Percentiles rank a stretch among this genome's conserved stretches.
Evolutionary conservation across 2,797 vertebrate species (phyloP).

Genomic region (Lemur catta): DNA sequence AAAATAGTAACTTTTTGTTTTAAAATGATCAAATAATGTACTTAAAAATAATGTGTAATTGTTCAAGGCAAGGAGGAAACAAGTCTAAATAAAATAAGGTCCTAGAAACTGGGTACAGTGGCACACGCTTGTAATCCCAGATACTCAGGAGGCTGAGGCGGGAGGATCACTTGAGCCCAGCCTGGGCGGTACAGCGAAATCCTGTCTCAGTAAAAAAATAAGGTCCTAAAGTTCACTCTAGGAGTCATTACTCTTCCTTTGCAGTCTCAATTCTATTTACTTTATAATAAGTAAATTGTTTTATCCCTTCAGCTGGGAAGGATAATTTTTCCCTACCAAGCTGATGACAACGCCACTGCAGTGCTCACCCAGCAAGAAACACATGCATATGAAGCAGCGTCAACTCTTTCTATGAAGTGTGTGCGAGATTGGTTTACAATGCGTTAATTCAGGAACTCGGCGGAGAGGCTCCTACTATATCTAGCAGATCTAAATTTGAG

Average conservation of each 20-base stretch:
- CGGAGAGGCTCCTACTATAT: conserved; percentile 91
- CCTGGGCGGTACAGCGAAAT: background rate
- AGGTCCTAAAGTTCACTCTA: conserved; percentile 58
- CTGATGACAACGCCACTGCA: conserved; percentile 58
- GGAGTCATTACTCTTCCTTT: conserved; percentile 57
- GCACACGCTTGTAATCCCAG: background rate
- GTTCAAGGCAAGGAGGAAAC: conserved; percentile 69
- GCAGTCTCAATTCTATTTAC: conserved; percentile 51
- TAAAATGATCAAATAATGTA: conserved; percentile 75
- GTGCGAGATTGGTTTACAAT: conserved; percentile 70
- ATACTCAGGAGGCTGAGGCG: background rate
- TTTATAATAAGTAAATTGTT: conserved; percentile 23
- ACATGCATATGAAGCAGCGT: conserved; percentile 62
- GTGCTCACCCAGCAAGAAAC: conserved; percentile 74
- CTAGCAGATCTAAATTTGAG: conserved; percentile 95
- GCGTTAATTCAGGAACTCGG: conserved; percentile 90
- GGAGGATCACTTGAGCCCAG: background rate
- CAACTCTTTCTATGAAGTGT: conserved; percentile 67
- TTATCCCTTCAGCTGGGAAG: conserved; percentile 77
- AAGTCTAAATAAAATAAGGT: conserved; percentile 52
- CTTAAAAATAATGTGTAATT: conserved; percentile 50
- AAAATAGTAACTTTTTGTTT: conserved; percentile 64
- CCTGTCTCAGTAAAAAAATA: background rate
- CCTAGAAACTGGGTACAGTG: background rate
- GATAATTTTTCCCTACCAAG: conserved; percentile 67